Percentiles rank a stretch among this genome's conserved stretches.
phyloP scores from a whole-genome alignment of 1,140 invertebrate species.

The Liolophura sinensis region DNA sequence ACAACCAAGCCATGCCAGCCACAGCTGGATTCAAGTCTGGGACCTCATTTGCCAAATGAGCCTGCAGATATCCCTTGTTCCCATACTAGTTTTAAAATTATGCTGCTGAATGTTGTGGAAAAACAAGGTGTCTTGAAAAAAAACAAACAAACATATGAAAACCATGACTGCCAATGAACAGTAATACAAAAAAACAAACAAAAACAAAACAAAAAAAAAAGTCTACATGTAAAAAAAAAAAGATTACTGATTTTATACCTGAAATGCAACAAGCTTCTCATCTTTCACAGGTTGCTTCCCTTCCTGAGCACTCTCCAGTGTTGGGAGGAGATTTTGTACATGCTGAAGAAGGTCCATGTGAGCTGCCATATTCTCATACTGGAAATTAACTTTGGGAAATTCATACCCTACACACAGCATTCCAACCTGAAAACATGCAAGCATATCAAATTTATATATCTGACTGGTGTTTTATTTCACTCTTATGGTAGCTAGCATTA shows the following conservation, averaged over 20 bases:
- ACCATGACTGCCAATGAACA: background rate
- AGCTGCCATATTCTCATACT: constrained; percentile 38
- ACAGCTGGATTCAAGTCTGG: too few relatives aligned
- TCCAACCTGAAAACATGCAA: constrained; percentile 38
- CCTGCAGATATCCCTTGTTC: too few relatives aligned
- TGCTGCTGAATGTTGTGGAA: too few relatives aligned
- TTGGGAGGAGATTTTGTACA: constrained; percentile 27
- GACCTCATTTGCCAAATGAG: background rate
- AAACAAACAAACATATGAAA: background rate
- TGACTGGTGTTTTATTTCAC: too few relatives aligned
- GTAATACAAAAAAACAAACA: background rate
- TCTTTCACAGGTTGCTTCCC: constrained; percentile 11
- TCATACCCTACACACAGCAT: constrained; percentile 40
- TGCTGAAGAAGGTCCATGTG: constrained; percentile 23
- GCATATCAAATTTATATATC: too few relatives aligned
- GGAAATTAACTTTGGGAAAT: constrained; percentile 44
- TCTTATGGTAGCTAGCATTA: too few relatives aligned
- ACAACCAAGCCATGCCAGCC: too few relatives aligned
- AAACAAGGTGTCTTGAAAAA: background rate
- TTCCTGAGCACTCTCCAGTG: constrained; percentile 3
- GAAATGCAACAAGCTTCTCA: constrained; percentile 34
- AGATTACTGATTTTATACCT: constrained; percentile 19
- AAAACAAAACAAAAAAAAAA: too few relatives aligned
- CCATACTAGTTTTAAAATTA: too few relatives aligned
- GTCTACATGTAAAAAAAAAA: too few relatives aligned